A percentile compares a stretch with the other conserved stretches of the same genome.
phyloP scores from a whole-genome alignment of 2,113 vertebrate species.

The Neotoma lepida region DNA sequence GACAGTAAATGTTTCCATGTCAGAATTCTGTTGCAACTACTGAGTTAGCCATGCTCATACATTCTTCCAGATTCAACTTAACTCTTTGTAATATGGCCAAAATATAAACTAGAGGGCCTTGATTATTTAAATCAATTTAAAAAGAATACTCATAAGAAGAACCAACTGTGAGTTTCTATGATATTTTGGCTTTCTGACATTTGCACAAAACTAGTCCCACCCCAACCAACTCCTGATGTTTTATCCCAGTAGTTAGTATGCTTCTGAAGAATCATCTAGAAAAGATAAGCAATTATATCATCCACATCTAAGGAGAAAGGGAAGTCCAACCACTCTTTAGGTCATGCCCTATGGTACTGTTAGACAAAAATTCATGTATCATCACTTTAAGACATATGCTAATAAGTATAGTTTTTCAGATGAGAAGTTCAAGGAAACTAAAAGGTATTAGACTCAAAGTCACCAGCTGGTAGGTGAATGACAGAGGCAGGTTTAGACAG shows the following conservation, averaged over 20 bases:
- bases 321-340: background rate
- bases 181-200: background rate
- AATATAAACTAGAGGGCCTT: background rate
- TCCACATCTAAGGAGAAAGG: background rate
- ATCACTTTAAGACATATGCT: background rate
- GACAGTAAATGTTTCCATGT: background rate
- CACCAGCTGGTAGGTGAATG: background rate
- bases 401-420: background rate
- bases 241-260: background rate
- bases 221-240: background rate
- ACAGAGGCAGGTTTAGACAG: background rate
- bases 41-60: background rate
- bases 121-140: background rate
- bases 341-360: background rate
- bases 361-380: background rate
- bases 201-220: background rate
- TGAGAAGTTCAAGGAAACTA: slow-evolving; percentile 21
- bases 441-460: background rate
- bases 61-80: background rate
- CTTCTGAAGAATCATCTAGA: background rate
- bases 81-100: background rate
- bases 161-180: background rate
- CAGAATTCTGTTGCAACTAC: background rate
- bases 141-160: background rate
- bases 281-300: background rate